Conservation (phyloP, 2,113 vertebrate genomes). For the Neolamprologus caudopunctatus region DNA sequence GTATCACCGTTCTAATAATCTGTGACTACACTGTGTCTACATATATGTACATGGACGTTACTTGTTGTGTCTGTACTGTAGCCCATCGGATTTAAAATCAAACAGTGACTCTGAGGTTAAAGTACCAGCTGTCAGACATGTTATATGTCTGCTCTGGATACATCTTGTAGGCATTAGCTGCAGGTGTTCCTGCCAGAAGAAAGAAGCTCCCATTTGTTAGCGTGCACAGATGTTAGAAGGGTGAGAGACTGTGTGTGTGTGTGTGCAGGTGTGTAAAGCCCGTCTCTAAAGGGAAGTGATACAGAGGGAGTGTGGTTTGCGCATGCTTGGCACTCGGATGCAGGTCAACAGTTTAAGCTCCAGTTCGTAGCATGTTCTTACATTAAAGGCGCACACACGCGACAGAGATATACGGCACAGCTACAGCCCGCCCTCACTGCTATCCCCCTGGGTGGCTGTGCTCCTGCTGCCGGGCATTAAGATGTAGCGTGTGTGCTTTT, state of each 20-base stretch:
- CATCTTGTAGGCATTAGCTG: neutral
- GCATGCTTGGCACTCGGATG: slow-evolving; percentile 1
- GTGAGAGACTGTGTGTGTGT: neutral
- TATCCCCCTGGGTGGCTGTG: slow-evolving; percentile 20
- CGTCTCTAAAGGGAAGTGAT: neutral
- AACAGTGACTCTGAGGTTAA: neutral
- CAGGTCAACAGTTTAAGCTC: slow-evolving; percentile 62
- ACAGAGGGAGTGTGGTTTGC: neutral
- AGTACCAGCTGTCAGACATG: neutral
- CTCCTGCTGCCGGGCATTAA: slow-evolving; percentile 45
- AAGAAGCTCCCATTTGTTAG: slow-evolving; percentile 18
- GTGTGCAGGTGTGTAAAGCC: neutral
- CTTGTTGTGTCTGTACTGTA: neutral
- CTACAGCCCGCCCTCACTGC: slow-evolving; percentile 13
- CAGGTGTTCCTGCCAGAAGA: slow-evolving; percentile 5
- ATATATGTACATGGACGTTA: neutral
- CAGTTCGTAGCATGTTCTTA: slow-evolving; percentile 35
- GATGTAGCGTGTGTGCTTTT: neutral
- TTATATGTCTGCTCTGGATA: neutral
- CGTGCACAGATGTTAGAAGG: neutral
- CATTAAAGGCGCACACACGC: neutral
- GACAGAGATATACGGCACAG: slow-evolving; percentile 27
- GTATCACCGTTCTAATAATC: neutral
- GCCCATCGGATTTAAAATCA: neutral
- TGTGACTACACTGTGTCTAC: neutral